Evolutionary conservation across 1,140 invertebrate genomes (phyloP), one percentile per base, ranked within the genome.

Genomic region (Leguminivora glycinivorella): DNA sequence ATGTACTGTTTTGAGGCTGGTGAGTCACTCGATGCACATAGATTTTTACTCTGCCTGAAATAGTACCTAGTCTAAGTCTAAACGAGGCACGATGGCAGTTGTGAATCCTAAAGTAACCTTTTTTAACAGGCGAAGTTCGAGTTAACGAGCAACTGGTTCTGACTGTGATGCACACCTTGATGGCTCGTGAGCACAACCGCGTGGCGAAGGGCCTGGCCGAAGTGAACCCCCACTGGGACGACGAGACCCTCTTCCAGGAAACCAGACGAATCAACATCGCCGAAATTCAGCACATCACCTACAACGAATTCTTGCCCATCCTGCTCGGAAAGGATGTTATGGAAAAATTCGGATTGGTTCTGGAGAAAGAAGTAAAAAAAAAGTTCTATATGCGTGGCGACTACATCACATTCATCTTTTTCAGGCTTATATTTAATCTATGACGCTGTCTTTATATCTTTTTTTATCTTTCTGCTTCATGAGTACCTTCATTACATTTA

Each of bases 211-310:
- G 92, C 24, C 86, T 98, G 34, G 93, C 94, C 0, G 92, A 94
- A 66, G 93, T 98, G 9, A 99, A 99, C 92, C 97, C 97, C 1
- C 97, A 98, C 81, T 98, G 98, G 98, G 96, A 98, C 82, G 98
- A 99, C 82, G 98, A 99, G 91, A 98, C 95, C 0, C 83, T 99
- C 0, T 99, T 96, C 93, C 97, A 99, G 93, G 98, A 99, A 92
- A 92, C 97, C 0, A 93, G 98, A 73, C 93, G 97, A 56, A 98
- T 99, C 78, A 95, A 96, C 63, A 96, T 97, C 63, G 98, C 97
- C 2, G 94, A 96, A 85, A 95, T 98, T 66, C 98, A 99, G 87
- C 97, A 99, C 79, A 96, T 99, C 52, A 98, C 97, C 0, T 99
- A 95, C 89, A 98, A 98, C 82, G 98, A 99, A 92, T 99, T 98